Evolutionary conservation across 1,140 invertebrate species (phyloP), one percentile per base, ranked within the genome.

Genomic region (Anastrepha ludens): DNA sequence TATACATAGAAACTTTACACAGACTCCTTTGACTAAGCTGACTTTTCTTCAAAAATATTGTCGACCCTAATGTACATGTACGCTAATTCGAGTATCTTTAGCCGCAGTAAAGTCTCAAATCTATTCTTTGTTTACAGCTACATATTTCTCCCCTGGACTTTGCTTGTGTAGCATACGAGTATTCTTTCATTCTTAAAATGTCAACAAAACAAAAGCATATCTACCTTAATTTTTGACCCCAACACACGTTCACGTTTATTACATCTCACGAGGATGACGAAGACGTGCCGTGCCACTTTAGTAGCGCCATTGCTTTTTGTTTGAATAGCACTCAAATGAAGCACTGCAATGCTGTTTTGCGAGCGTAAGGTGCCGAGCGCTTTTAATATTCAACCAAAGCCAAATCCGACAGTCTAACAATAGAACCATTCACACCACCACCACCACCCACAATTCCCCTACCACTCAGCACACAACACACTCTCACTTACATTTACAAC

Each of bases 301-400:
- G 70, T 41, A 74, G 70, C 70, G 44, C 70, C 70, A 74, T 74
- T 74, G 39, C 70, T 47, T 74, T 74, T 74, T 74, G 29, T 74
- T 74, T 74, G 70, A 47, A 47, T 47, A 47, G 70, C 70, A 50
- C 70, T 74, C 44, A 74, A 74, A 74, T 74, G 41, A 74, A 74
- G 70, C 70, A 74, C 70, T 74, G 70, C 70, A 17, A 17, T 50
- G 70, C 70, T 74, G 70, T 47, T 47, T 74, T 47, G 39, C 70
- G 17, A 74, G 70, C 70, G 5, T 8, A 74, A 74, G 70, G 70
- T 74, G 70, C 41, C 17, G 70, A 47, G 70, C 44, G 15, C 70
- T 74, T 74, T 74, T 74, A 74, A n/a, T 74, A 74, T 74, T 17
- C 39, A 74, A 50, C 70, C 44, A 74, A 50, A 74, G 70, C 70